phyloP scores from a whole-genome alignment of 2,797 vertebrate species.

The Ptychobarbus kaznakovi region DNA sequence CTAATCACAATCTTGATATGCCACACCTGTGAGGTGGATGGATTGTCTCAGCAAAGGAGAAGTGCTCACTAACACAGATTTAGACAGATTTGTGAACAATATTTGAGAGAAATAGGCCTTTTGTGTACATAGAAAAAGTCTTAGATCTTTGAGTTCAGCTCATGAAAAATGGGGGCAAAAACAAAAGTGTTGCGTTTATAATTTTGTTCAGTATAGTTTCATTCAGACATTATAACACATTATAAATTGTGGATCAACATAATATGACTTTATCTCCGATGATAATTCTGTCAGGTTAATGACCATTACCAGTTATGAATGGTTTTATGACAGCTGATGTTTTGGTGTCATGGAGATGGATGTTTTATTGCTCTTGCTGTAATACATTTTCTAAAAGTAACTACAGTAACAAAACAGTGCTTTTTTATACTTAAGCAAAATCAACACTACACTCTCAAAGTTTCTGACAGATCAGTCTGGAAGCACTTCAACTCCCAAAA shows the following conservation, averaged over 20 bases:
- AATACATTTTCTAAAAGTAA: background rate
- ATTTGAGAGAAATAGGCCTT: too few relatives aligned
- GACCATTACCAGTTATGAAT: background rate
- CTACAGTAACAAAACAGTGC: background rate
- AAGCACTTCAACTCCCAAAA: background rate
- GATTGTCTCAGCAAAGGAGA: too few relatives aligned
- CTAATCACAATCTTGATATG: too few relatives aligned
- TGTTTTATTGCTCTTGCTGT: conserved; percentile 11
- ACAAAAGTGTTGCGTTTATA: too few relatives aligned
- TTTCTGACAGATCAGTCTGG: background rate
- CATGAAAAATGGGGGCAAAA: too few relatives aligned
- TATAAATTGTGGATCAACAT: background rate
- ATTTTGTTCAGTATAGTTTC: background rate
- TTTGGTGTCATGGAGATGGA: conserved; percentile 11
- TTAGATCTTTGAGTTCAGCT: too few relatives aligned
- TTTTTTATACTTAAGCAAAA: background rate
- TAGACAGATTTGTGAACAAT: too few relatives aligned
- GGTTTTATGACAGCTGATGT: conserved; percentile 2
- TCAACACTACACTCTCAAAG: background rate
- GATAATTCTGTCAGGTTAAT: conserved; percentile 6
- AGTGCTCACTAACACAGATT: too few relatives aligned
- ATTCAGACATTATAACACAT: background rate
- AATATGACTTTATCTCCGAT: background rate
- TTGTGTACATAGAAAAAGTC: too few relatives aligned
- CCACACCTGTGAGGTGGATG: too few relatives aligned